Evolutionary conservation across 2,888 invertebrate species (phyloP), one percentile per base, ranked within the genome.

Genomic region (Stramonita haemastoma): DNA sequence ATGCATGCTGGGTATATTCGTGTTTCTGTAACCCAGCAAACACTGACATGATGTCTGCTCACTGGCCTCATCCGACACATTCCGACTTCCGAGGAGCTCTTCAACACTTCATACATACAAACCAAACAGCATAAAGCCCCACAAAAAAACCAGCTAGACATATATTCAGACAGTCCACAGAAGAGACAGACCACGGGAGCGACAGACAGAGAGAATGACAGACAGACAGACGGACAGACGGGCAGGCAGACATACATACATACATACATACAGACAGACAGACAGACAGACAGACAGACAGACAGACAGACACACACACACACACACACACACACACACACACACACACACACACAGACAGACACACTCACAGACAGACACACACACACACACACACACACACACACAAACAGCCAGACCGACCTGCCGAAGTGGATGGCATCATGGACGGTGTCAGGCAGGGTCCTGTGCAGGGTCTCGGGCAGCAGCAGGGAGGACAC

Each of bases 401-500:
- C 17, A 2, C 79, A 79, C 79, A 1, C 79, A 34, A 13, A 2
- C 34, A 79, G 34, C 17, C 79, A 34, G 17, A 34, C 34, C 4
- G 26, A 86, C 86, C 32, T 66, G n/a, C 77, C 89, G 83, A 91
- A 91, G 32, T 89, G 77, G 70, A 91, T 87, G 36, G 90, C 89
- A 26, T 95, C 95, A 79, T 93, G 92, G 11, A 95, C 91, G 8
- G 94, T 94, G 85, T 95, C 95, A 15, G 95, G 95, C 73, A 95
- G 92, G 85, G 92, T 91, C 87, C 92, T 91, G 90, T 93, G 89
- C 15, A 93, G 91, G 0, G 95, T 95, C 89, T 95, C 95, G 5
- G 95, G 95, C 26, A 95, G 92, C 15, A 93, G 57, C 2, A 94
- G 88, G 0, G 93, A 91, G 46, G n/a, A 26, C 79, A 77, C 8